Conservation (phyloP, 2,113 vertebrate genomes). For the Melanocharis versteri region DNA sequence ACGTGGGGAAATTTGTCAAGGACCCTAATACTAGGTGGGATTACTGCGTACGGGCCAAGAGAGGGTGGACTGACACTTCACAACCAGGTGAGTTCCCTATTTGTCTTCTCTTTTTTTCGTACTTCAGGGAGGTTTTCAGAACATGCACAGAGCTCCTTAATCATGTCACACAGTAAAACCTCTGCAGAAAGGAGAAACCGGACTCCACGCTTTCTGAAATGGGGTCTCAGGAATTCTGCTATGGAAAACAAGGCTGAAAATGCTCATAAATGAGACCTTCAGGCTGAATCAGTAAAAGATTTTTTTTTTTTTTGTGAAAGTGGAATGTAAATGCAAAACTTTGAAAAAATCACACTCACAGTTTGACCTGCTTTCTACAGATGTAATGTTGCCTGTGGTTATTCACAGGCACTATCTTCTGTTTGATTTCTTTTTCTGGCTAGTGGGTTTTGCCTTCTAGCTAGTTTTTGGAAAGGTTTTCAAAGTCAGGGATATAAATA, state of each 20-base stretch:
- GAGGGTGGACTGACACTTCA: conserved; percentile 89
- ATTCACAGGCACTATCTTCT: not conserved
- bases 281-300: not conserved
- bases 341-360: not conserved
- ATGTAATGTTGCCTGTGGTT: not conserved
- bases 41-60: conserved; percentile 93
- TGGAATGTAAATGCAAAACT: not conserved
- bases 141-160: not conserved
- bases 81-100: conserved; percentile 75
- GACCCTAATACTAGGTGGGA: conserved; percentile 92
- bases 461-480: not conserved
- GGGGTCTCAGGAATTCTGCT: not conserved
- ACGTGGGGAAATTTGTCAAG: conserved; percentile 84
- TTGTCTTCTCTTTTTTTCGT: not conserved
- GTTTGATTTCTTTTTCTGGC: not conserved
- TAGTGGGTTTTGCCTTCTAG: not conserved
- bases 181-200: not conserved
- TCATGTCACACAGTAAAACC: not conserved
- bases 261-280: not conserved
- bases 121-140: not conserved
- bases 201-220: not conserved
- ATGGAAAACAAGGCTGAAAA: not conserved
- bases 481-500: not conserved
- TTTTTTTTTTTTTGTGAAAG: not conserved
- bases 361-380: not conserved